These are phyloP conservation scores for Phania funesta DNA, from an alignment of 2,888 invertebrate genomes.

Conservation along the genomic window DNA sequence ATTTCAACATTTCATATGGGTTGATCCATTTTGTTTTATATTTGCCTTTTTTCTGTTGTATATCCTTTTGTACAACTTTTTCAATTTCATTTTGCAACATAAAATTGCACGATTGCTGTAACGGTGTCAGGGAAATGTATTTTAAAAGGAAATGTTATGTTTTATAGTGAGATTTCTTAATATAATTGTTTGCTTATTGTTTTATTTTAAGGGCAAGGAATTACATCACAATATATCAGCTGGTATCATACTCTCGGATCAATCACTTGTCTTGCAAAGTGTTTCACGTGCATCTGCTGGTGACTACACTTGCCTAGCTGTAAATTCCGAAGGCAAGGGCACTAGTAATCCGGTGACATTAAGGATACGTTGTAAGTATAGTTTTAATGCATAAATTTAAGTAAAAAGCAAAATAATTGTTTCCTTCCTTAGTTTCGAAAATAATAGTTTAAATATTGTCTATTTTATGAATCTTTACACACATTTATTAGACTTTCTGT, in stretches of 20 bases:
- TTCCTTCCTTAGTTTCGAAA: too few relatives aligned
- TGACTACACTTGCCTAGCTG: conserved; percentile 92
- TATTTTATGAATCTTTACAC: too few relatives aligned
- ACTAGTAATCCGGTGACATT: conserved; percentile 87
- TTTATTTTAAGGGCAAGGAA: conserved; percentile 85
- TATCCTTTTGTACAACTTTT: conserved; percentile 6
- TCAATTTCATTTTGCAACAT: conserved; percentile 39
- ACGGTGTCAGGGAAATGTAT: conserved; percentile 7
- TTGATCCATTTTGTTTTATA: conserved; percentile 23
- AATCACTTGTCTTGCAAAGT: conserved; percentile 91
- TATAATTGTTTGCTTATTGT: conserved; percentile 13
- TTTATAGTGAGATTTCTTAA: conserved; percentile 31
- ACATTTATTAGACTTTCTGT: too few relatives aligned
- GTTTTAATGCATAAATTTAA: too few relatives aligned
- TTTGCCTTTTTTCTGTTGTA: neutral
- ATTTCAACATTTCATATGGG: conserved; percentile 30
- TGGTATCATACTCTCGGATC: conserved; percentile 91
- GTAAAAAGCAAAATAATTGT: too few relatives aligned
- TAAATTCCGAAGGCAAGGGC: conserved; percentile 91
- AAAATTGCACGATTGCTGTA: neutral
- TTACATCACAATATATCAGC: conserved; percentile 90
- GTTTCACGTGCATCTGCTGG: conserved; percentile 92
- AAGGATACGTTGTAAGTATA: conserved; percentile 86
- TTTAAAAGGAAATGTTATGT: neutral
- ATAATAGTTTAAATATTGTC: too few relatives aligned